Percentiles rank a stretch among this genome's conserved stretches.
Conservation (phyloP, 2,113 vertebrate genomes). For the Monarcha castaneiventris region DNA sequence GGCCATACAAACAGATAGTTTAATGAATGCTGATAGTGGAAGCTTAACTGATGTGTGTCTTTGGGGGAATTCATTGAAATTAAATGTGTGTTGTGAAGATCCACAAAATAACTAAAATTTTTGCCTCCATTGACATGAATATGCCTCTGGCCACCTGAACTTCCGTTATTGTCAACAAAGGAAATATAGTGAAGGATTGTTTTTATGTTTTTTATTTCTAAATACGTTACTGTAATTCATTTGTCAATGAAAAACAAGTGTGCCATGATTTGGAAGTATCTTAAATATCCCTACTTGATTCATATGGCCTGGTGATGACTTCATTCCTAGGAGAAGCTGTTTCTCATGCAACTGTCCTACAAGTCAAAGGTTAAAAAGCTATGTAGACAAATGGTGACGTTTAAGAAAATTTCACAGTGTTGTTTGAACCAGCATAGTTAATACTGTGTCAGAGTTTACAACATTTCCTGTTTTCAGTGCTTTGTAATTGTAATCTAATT, state of each 20-base stretch:
- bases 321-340: background rate
- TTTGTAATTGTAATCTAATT: slow-evolving; percentile 50
- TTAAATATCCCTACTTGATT: background rate
- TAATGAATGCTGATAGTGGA: background rate
- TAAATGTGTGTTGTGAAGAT: background rate
- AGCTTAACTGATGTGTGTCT: background rate
- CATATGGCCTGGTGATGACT: background rate
- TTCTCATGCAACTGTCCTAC: background rate
- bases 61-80: background rate
- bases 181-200: background rate
- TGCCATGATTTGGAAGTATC: background rate
- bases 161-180: background rate
- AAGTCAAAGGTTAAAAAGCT: background rate
- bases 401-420: slow-evolving; percentile 9
- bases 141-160: background rate
- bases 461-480: slow-evolving; percentile 44
- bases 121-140: background rate
- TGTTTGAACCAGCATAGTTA: slow-evolving; percentile 1
- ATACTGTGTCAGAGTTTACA: slow-evolving; percentile 41
- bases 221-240: background rate
- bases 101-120: background rate
- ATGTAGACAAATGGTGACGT: background rate
- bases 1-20: background rate
- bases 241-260: background rate
- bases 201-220: background rate